Evolutionary conservation across 2,797 vertebrate species (phyloP).

Genomic region (Naso thynnoides): DNA sequence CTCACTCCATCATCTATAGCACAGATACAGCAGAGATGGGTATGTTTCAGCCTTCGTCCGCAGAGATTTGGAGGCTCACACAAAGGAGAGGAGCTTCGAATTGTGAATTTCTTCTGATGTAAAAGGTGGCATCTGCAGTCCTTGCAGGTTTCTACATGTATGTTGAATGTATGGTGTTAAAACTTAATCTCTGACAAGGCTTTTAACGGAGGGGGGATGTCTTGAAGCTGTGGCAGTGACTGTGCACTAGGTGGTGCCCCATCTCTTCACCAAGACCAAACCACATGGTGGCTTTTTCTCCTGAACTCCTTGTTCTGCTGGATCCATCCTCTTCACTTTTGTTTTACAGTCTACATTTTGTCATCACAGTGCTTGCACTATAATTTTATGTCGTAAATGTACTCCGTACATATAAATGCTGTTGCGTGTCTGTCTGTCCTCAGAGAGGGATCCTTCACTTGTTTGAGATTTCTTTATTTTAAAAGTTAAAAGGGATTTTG

Average conservation of each 20-base stretch:
- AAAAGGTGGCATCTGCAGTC: neutral
- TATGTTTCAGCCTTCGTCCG: neutral
- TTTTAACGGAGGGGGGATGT: neutral
- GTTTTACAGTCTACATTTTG: too few species aligned
- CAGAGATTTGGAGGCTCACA: neutral
- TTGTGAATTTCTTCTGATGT: neutral
- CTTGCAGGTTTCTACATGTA: conserved; percentile 3
- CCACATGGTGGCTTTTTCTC: conserved; percentile 13
- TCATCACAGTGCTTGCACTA: too few species aligned
- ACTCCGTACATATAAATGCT: too few species aligned
- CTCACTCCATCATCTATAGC: conserved; percentile 3
- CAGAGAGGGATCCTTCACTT: too few species aligned
- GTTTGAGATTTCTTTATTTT: too few species aligned
- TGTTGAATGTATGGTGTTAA: conserved; percentile 11
- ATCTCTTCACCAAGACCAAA: conserved; percentile 75
- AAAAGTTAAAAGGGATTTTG: too few species aligned
- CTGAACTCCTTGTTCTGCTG: conserved; percentile 1
- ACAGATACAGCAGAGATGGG: neutral
- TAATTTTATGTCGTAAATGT: too few species aligned
- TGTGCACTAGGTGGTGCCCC: conserved; percentile 87
- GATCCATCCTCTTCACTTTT: too few species aligned
- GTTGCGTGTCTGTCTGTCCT: too few species aligned
- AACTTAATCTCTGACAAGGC: conserved; percentile 2
- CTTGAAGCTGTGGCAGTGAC: conserved; percentile 47
- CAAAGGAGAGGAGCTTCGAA: neutral